phyloP scores from a whole-genome alignment of 1,140 invertebrate genomes.

The Drosophila chauvacae region DNA sequence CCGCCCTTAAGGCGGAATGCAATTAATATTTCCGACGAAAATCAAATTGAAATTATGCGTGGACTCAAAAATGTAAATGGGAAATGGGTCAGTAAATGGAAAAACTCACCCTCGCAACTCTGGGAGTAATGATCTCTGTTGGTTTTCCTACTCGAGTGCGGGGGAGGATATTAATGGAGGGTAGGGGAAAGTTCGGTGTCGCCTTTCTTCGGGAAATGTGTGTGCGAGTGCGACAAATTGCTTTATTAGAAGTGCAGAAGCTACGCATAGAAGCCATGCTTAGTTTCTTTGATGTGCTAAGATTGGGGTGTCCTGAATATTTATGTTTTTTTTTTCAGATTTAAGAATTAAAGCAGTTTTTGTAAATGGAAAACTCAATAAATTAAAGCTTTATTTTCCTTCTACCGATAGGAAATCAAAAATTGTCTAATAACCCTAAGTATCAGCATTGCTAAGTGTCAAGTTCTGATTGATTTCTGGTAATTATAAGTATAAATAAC shows the following conservation, averaged over 20 bases:
- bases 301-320: conserved; percentile 18
- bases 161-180: conserved; percentile 7
- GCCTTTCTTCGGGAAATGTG: conserved; percentile 30
- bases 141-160: conserved; percentile 22
- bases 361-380: neutral
- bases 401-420: neutral
- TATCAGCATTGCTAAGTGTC: neutral
- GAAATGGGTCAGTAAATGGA: conserved; percentile 1
- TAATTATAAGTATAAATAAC: conserved; percentile 11
- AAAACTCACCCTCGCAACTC: conserved; percentile 22
- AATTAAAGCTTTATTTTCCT: neutral
- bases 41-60: conserved; percentile 76
- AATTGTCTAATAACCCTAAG: neutral
- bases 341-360: neutral
- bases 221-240: conserved; percentile 64
- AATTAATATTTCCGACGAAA: conserved; percentile 76
- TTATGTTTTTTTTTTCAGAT: neutral
- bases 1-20: conserved; percentile 32
- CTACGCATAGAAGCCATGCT: conserved; percentile 31
- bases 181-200: conserved; percentile 16
- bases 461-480: conserved; percentile 13
- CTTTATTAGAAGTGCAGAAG: conserved; percentile 45
- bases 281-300: conserved; percentile 24
- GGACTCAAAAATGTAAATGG: conserved; percentile 46
- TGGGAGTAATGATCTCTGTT: conserved; percentile 36